Conservation (phyloP, 2,888 invertebrate genomes). For the Hybos culiciformis region DNA sequence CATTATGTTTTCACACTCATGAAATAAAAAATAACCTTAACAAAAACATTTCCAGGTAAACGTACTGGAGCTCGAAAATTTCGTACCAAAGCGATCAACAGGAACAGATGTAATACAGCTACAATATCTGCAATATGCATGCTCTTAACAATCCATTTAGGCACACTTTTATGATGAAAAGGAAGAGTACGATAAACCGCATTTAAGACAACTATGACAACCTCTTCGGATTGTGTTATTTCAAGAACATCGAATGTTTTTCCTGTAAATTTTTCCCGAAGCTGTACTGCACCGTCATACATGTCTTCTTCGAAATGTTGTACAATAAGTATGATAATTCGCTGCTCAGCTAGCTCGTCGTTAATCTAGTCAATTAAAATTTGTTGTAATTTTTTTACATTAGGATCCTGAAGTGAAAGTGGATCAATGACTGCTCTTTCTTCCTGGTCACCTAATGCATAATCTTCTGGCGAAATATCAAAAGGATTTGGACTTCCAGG, state of each 20-base stretch:
- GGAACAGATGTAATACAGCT: slow-evolving; percentile 89
- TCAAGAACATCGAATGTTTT: slow-evolving; percentile 91
- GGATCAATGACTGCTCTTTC: slow-evolving; percentile 92
- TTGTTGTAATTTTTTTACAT: slow-evolving; percentile 67
- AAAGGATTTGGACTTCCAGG: slow-evolving; percentile 82
- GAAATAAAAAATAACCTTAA: slow-evolving; percentile 84
- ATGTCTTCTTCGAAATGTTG: slow-evolving; percentile 93
- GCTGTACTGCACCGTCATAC: slow-evolving; percentile 84
- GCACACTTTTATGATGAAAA: slow-evolving; percentile 53
- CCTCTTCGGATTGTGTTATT: slow-evolving; percentile 96
- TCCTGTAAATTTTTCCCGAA: slow-evolving; percentile 71
- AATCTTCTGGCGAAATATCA: slow-evolving; percentile 86
- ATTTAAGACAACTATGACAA: slow-evolving; percentile 72
- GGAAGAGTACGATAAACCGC: slow-evolving; percentile 68
- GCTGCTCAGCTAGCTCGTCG: slow-evolving; percentile 87
- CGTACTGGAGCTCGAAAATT: slow-evolving; percentile 92
- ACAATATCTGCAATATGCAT: slow-evolving; percentile 95
- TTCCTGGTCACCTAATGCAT: slow-evolving; percentile 90
- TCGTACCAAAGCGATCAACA: slow-evolving; percentile 78
- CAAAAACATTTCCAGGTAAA: slow-evolving; percentile 90
- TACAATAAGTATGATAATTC: slow-evolving; percentile 97
- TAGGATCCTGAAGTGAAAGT: slow-evolving; percentile 71
- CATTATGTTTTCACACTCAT: too few relatives aligned
- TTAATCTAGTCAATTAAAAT: slow-evolving; percentile 97
- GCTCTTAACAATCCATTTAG: slow-evolving; percentile 94